Evolutionary conservation across 2,113 vertebrate genomes (phyloP), one percentile per base, ranked within the genome.

Genomic region (Lipophrys pholis): DNA sequence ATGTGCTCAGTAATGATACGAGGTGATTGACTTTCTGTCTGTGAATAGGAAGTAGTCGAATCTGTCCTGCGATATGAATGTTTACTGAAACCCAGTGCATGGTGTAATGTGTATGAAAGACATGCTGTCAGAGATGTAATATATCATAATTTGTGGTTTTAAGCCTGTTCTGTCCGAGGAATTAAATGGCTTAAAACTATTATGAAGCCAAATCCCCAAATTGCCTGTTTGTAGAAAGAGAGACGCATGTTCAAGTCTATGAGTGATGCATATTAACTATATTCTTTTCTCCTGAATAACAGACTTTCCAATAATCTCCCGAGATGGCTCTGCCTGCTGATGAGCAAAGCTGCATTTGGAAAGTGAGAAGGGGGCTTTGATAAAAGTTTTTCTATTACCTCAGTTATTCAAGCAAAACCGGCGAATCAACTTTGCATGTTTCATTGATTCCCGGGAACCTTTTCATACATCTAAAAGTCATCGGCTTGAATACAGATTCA

Each of bases 341-440:
- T 84, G 71, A 90, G 76, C 63, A 76, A 66, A 68, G 43, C 61
- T 45, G 36, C 77, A 49, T 75, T 83, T 57, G 46, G 50, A 71
- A 74, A 86, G 60, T 63, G 71, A 84, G 21, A 53, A 72, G 43
- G 40, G 15, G 6, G 74, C 81, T 83, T 75, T 83, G 83, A 85
- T 87, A 86, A 85, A 89, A 84, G 76, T 89, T 85, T 83, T 85
- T 89, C 85, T 86, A 87, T 90, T 90, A 83, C 72, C 73, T 82
- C 54, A 68, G 77, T 81, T 81, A 89, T 86, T 86, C 81, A 83
- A 86, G 81, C 84, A 86, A 81, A 86, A 69, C 83, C 48, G 7
- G 69, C 15, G 46, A 74, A 89, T 84, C 74, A 80, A 79, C 79
- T 79, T 43, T 84, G 73, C 78, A 81, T 69, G 76, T 82, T 85